These are phyloP conservation scores for Drosophila cognata DNA, from an alignment of 2,888 invertebrate species.

Conservation along the genomic window DNA sequence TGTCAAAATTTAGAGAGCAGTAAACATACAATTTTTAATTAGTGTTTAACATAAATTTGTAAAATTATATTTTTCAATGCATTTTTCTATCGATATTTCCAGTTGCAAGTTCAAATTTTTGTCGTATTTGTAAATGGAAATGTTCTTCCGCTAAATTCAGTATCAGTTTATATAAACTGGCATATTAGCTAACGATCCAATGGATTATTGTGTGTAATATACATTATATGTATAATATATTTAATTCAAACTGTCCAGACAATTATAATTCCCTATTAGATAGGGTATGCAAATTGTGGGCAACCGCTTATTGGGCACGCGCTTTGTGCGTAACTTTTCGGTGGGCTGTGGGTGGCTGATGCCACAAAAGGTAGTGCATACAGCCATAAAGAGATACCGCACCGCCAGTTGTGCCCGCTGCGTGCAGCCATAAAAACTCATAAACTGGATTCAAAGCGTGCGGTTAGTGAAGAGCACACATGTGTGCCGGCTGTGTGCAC, in stretches of 20 bases:
- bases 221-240: not conserved
- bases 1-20: not conserved
- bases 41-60: not conserved
- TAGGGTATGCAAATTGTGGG: slow-evolving; percentile 17
- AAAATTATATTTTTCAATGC: not conserved
- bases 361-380: slow-evolving; percentile 48
- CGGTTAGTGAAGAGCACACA: slow-evolving; percentile 7
- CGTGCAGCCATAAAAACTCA: slow-evolving; percentile 64
- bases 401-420: slow-evolving; percentile 41
- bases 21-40: not conserved
- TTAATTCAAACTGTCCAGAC: not conserved
- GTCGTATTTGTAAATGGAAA: not conserved
- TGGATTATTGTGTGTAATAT: not conserved
- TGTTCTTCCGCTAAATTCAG: not conserved
- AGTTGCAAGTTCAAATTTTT: not conserved
- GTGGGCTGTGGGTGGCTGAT: not conserved
- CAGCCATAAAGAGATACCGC: slow-evolving; percentile 60
- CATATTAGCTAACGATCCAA: not conserved
- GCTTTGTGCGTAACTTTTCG: slow-evolving; percentile 41
- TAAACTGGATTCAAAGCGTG: slow-evolving; percentile 49
- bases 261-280: not conserved
- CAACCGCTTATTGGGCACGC: slow-evolving; percentile 51
- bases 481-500: slow-evolving; percentile 6
- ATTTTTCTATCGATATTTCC: not conserved
- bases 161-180: not conserved